Evolutionary conservation across 2,113 vertebrate genomes (phyloP).

Genomic region (Chlorocebus sabaeus): DNA sequence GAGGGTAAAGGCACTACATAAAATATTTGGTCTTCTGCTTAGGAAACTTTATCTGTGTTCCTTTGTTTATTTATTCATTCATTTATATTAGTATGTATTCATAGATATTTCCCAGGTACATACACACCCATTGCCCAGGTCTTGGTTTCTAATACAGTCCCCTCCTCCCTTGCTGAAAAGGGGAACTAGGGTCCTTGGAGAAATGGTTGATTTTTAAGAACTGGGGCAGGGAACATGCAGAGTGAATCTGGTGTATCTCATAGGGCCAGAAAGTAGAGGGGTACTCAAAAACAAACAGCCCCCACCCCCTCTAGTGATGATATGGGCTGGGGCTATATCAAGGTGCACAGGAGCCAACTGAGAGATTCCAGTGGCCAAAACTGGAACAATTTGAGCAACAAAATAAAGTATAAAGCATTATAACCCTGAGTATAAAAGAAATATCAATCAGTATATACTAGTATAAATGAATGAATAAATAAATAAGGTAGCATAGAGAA

Average conservation of each 20-base stretch:
- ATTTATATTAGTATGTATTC: too few species aligned
- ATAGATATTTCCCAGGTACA: too few species aligned
- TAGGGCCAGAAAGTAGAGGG: background rate
- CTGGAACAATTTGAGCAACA: background rate
- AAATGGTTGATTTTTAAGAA: background rate
- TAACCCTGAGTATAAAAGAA: background rate
- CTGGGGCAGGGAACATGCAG: background rate
- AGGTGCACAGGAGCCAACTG: background rate
- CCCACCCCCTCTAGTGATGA: background rate
- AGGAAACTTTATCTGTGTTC: too few species aligned
- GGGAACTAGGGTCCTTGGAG: background rate
- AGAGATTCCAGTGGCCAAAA: background rate
- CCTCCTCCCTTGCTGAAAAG: background rate
- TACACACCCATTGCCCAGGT: too few species aligned
- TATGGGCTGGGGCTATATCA: background rate
- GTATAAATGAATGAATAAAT: background rate
- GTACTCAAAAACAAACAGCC: background rate
- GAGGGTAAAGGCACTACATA: too few species aligned
- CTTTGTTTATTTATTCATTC: too few species aligned
- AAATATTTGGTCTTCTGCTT: too few species aligned
- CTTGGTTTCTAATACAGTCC: background rate
- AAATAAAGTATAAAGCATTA: background rate
- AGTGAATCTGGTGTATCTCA: background rate
- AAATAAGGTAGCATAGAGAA: background rate
- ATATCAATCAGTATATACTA: background rate